Conservation (phyloP, 2,797 vertebrate genomes). For the Notoglanidium macrostoma region DNA sequence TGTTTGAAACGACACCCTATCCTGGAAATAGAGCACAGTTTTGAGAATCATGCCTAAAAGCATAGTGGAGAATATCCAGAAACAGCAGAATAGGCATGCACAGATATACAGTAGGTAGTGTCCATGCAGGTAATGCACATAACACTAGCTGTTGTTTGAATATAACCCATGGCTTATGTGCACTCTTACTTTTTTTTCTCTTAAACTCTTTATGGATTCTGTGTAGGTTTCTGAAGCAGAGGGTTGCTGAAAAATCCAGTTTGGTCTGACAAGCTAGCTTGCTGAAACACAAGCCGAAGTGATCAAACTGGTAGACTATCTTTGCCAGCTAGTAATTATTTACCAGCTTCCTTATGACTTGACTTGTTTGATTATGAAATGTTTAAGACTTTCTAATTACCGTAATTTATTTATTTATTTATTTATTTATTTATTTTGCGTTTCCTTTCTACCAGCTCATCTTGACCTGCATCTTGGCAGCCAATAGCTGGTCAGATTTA, state of each 20-base stretch:
- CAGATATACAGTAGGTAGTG: not conserved
- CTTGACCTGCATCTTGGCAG: not conserved
- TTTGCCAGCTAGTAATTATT: not conserved
- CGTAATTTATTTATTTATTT: not conserved
- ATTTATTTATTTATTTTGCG: not conserved
- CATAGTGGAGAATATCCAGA: conserved; percentile 3
- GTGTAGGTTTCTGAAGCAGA: not conserved
- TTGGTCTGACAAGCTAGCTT: not conserved
- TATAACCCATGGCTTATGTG: not conserved
- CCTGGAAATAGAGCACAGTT: conserved; percentile 29
- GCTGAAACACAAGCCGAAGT: not conserved
- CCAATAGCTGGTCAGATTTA: not conserved
- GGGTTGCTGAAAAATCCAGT: not conserved
- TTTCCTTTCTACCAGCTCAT: not conserved
- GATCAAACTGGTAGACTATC: not conserved
- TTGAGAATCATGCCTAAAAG: not conserved
- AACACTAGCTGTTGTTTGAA: not conserved
- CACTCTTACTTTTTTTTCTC: not conserved
- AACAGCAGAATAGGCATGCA: not conserved
- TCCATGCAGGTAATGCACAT: not conserved
- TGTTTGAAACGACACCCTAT: conserved; percentile 42
- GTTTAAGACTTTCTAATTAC: not conserved
- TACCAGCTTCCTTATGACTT: not conserved
- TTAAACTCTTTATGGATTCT: not conserved
- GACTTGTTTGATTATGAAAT: not conserved